Base-by-base conservation (phyloP, 1,140 invertebrate genomes). In the Bombus pascuorum region DNA sequence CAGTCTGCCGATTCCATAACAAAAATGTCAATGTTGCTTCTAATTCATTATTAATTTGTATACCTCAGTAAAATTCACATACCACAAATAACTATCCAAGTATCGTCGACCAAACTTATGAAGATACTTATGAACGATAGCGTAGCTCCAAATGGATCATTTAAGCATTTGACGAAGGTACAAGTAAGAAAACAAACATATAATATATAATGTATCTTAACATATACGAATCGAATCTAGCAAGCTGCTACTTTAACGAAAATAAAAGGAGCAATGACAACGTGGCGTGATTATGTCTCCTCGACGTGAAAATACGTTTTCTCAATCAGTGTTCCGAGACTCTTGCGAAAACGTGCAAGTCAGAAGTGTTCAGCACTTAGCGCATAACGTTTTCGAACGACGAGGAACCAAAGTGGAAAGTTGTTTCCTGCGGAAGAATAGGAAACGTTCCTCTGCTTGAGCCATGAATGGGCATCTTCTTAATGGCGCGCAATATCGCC, bases 401-500 rank as follows among this genome's bases (percentile, higher is more conserved):
- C 34, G 44, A 13, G 10, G 32, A 70, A 47, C 44, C 22, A 47
- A 28, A 37, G 44, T 57, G 65, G 81, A 68, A 76, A 83, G 73
- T 77, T 70, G 72, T 68, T 75, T 34, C 78, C 32, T 13, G 32
- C 8, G n/a, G 10, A 74, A 65, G 39, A 42, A 39, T 28, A 28
- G 71, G 42, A n/a, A 82, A 47, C 25, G 71, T 80, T 37, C 77
- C 39, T 32, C 44, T 15, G 3, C 59, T 37, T 44, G 13, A 71
- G 10, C 47, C 32, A 42, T 5, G 34, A 10, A 6, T 12, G 9
- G 32, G 32, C 62, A n/a, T 28, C 53, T 39, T 37, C 57, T 44
- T 83, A 76, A 83, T 83, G 81, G 57, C n/a, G 32, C 15, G 44
- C 57, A 25, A 76, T 75, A 66, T 76, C 18, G 72, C 2, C 2